phyloP scores from a whole-genome alignment of 2,888 invertebrate species.

The Latrodectus elegans region DNA sequence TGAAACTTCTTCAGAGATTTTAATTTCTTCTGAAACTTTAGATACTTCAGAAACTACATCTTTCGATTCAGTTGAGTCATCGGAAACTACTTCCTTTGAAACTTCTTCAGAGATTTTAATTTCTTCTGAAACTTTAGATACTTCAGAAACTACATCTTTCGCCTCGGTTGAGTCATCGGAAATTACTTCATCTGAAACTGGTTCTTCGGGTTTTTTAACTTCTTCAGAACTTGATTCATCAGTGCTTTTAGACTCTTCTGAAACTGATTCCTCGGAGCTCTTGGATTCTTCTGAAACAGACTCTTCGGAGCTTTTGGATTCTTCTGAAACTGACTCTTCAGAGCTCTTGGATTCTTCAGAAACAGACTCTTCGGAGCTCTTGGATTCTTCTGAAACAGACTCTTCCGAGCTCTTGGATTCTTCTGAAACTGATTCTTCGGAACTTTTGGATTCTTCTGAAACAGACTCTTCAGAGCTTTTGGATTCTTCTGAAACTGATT shows the following conservation, averaged over 20 bases:
- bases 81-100: too few species aligned
- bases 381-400: background rate
- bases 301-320: background rate
- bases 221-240: too few species aligned
- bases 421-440: background rate
- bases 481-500: background rate
- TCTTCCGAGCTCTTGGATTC: background rate
- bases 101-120: too few species aligned
- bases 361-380: background rate
- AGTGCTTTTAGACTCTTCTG: background rate
- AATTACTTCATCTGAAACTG: background rate
- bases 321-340: background rate
- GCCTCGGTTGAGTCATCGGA: background rate
- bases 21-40: background rate
- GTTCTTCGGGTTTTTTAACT: background rate
- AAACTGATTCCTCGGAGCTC: background rate
- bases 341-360: background rate
- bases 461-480: background rate
- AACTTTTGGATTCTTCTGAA: background rate
- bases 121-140: too few species aligned
- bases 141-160: too few species aligned
- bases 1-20: background rate
- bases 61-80: too few species aligned
- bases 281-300: background rate
- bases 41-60: background rate